Evolutionary conservation across 2,888 invertebrate genomes (phyloP).

Genomic region (Amiota communis): DNA sequence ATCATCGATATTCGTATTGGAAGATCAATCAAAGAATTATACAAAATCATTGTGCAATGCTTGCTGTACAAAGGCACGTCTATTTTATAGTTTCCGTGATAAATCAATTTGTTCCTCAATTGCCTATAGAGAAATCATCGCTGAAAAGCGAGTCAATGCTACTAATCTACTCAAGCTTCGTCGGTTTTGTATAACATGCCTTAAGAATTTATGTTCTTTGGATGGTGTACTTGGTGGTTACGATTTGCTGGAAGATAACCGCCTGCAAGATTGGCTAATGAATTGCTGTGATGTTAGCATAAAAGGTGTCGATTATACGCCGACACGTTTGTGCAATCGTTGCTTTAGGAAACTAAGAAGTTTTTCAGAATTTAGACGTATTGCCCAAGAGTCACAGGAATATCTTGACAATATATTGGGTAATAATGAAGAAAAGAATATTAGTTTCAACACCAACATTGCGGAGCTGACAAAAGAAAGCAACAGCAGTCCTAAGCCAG

Average conservation of each 20-base stretch:
- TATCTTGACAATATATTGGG: slow-evolving; percentile 33
- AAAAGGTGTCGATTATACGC: background rate
- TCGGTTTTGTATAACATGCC: slow-evolving; percentile 6
- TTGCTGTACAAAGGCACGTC: slow-evolving; percentile 9
- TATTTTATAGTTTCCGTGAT: slow-evolving; percentile 8
- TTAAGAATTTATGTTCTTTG: background rate
- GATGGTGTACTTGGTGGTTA: background rate
- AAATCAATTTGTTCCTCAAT: slow-evolving; percentile 7
- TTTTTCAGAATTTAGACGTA: slow-evolving; percentile 39
- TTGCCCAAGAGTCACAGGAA: slow-evolving; percentile 32
- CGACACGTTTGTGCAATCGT: slow-evolving; percentile 32
- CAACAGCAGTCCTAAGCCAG: background rate
- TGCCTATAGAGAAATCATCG: background rate
- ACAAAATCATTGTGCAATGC: background rate
- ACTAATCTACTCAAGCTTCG: background rate
- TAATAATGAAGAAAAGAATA: background rate
- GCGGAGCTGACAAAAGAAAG: background rate
- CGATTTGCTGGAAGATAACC: background rate
- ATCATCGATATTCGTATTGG: background rate
- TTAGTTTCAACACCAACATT: background rate
- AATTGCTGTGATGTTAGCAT: background rate
- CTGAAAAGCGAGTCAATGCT: background rate
- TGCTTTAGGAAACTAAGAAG: slow-evolving; percentile 39
- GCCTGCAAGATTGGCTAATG: slow-evolving; percentile 2
- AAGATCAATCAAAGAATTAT: background rate